phyloP scores from a whole-genome alignment of 2,113 vertebrate genomes.

The Dicentrarchus labrax region DNA sequence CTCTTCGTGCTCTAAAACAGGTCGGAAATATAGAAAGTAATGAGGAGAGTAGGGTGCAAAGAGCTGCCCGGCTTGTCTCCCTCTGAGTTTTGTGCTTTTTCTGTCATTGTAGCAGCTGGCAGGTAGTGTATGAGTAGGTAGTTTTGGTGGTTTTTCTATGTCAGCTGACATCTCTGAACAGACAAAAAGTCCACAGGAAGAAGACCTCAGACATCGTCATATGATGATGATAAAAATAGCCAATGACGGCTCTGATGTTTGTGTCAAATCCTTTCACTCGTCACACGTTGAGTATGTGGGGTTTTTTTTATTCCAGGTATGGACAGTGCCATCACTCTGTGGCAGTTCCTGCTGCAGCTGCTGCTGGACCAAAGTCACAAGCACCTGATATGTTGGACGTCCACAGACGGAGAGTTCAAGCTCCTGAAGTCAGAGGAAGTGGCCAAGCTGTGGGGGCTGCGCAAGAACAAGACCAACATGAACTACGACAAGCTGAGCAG shows the following conservation, averaged over 20 bases:
- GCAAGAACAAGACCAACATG: slow-evolving; percentile 99
- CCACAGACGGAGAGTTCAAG: slow-evolving; percentile 97
- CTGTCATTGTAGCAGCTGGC: slow-evolving; percentile 33
- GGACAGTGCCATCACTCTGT: slow-evolving; percentile 98
- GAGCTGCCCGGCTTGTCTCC: neutral
- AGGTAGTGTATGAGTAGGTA: slow-evolving; percentile 10
- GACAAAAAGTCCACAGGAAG: neutral
- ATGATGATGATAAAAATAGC: neutral
- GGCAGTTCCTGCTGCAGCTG: slow-evolving; percentile 99
- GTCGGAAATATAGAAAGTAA: neutral
- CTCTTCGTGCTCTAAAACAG: neutral
- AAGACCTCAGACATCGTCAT: neutral
- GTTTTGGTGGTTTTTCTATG: neutral
- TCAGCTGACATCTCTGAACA: neutral
- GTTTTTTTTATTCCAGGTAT: slow-evolving; percentile 84
- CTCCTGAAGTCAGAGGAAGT: slow-evolving; percentile 97
- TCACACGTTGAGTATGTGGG: neutral
- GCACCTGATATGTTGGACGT: slow-evolving; percentile 97
- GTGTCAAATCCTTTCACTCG: neutral
- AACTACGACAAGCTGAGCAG: slow-evolving; percentile 98
- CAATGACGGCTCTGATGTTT: neutral
- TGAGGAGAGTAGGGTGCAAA: neutral
- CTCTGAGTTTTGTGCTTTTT: neutral
- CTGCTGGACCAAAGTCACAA: slow-evolving; percentile 97
- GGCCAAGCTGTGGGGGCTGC: slow-evolving; percentile 96